These are phyloP conservation scores for Heliothis virescens DNA, from an alignment of 1,140 invertebrate genomes.

Conservation along the genomic window DNA sequence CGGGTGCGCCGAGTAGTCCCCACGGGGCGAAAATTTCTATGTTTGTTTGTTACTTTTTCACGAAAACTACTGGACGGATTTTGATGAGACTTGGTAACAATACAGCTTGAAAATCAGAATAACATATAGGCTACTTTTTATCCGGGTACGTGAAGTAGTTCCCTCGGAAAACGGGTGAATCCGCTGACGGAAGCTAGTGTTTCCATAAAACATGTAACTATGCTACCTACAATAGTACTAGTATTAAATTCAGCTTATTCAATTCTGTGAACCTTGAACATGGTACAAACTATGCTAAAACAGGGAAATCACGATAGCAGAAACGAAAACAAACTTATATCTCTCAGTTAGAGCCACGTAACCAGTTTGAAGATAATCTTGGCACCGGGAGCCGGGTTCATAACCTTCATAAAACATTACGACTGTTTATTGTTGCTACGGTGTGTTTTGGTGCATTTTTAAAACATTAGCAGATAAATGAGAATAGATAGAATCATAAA, in stretches of 20 bases:
- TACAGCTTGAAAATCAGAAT: no score
- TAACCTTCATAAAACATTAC: neutral
- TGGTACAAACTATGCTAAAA: neutral
- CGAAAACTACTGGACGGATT: no score
- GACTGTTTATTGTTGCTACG: neutral
- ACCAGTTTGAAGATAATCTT: neutral
- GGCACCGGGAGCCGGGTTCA: slow-evolving; percentile 1
- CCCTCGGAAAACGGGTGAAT: no score
- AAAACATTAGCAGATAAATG: no score
- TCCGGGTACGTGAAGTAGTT: no score
- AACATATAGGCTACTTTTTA: no score
- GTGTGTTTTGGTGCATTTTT: neutral
- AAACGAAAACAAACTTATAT: slow-evolving; percentile 20
- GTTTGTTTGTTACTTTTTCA: no score
- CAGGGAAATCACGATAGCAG: neutral
- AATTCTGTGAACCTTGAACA: neutral
- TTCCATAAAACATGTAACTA: neutral
- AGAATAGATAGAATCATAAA: no score
- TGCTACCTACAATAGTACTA: neutral
- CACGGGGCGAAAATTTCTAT: no score
- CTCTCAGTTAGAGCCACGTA: neutral
- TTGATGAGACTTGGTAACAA: no score
- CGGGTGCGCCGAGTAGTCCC: no score
- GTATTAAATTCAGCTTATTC: neutral
- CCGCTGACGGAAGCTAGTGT: no score